Base-by-base conservation (phyloP, 2,113 vertebrate genomes). In the Poeciliopsis prolifica region DNA sequence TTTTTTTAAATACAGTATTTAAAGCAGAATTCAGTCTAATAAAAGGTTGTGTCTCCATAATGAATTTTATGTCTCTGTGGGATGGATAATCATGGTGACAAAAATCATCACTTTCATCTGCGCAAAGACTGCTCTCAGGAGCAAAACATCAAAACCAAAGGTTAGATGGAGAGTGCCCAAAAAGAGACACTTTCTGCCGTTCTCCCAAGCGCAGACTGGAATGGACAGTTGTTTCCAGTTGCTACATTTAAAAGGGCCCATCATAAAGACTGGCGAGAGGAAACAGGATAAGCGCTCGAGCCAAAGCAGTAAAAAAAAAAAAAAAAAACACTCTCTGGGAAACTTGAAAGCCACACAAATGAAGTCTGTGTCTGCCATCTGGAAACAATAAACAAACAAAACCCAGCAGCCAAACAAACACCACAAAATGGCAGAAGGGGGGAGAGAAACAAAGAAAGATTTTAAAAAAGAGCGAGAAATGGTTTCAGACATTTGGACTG, bases 321-420 rank as follows among this genome's bases (percentile, higher is more conserved):
- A 29, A 29, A 31, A 31, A 31, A 31, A 31, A 31, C 30, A 84
- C 93, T 93, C 91, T 91, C 92, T 94, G 93, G 94, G 92, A 95
- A 58, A 95, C 92, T 94, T 94, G 92, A 95, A 95, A 95, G 94
- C 91, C 83, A 91, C 91, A 92, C 92, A 95, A 94, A 93, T 93
- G 91, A 94, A 93, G 93, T 94, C 89, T 91, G 92, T 63, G 91
- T 93, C 92, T 93, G 92, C 95, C 95, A 95, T 95, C 95, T 95
- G 95, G 95, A 95, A 95, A 93, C 93, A 94, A 94, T 95, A 94
- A 95, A 94, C 94, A 95, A 95, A 95, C 94, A 94, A 95, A 95
- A 92, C 85, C 89, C 83, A 87, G 90, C 92, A 94, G 92, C 92
- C 94, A 95, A 95, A 94, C 92, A 95, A 93, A 94, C 90, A 93